Base-by-base conservation (phyloP, 2,797 vertebrate genomes). In the Silurus lanzhouensis region DNA sequence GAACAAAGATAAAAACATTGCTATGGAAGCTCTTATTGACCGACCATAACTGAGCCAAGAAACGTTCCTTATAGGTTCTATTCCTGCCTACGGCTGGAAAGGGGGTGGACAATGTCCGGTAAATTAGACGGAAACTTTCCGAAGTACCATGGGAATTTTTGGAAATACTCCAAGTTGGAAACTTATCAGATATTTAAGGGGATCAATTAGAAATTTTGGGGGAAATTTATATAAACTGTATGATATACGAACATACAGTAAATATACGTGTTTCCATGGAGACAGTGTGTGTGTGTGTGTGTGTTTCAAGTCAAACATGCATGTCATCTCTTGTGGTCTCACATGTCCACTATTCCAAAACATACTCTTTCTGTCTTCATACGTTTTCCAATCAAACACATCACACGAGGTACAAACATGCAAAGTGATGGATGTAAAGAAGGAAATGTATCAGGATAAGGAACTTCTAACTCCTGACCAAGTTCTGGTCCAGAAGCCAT, bases 401-500 rank as follows among this genome's bases (percentile, higher is more conserved):
- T 25, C 79, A 19, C 46, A 64, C 5, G 2, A 46, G 38, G 22
- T 80, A 60, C 60, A 13, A 80, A 22, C 14, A 79, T 48, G 9
- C 19, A 15, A 61, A 60, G 14, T 61, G 55, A 76, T 57, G 8
- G 55, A 38, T 61, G 27, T 38, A 25, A 3, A 61, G 78, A 25
- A 15, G 13, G 55, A 79, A 81, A 13, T 67, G 46, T 17, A 22
- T 8, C 20, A 57, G 17, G 64, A 81, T 20, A n/a, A 22, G 12
- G 64, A 57, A 55, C 17, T 17, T 55, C 46, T 55, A 19, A 82
- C 48, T 27, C 4, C 7, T 80, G 57, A 7, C 17, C 76, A 78
- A 77, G 55, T 31, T 77, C 55, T 77, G 38, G 58, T 79, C 20
- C 58, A 46, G 38, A 61, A 63, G 77, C 2, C 77, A 44, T 78